These are phyloP conservation scores for Cosmia trapezina DNA, from an alignment of 2,888 invertebrate species.

Conservation along the genomic window DNA sequence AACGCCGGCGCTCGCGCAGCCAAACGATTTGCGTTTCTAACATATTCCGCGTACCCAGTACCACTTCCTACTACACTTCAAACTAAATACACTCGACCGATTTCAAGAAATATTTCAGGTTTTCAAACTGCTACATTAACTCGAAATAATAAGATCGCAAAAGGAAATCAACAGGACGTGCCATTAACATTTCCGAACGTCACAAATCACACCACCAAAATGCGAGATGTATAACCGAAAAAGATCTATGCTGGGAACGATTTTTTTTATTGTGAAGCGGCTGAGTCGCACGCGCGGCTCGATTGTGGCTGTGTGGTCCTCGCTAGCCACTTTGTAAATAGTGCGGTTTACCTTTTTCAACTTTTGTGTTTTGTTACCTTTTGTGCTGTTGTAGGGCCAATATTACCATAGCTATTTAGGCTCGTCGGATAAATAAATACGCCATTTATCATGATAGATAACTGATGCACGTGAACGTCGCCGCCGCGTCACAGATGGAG, in stretches of 20 bases:
- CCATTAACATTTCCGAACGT: slow-evolving; percentile 89
- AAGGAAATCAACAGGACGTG: slow-evolving; percentile 83
- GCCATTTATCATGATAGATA: slow-evolving; percentile 91
- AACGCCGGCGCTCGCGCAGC: slow-evolving; percentile 71
- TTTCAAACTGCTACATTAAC: slow-evolving; percentile 44
- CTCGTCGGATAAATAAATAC: slow-evolving; percentile 90
- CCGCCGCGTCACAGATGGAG: slow-evolving; percentile 84
- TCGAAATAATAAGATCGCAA: slow-evolving; percentile 66
- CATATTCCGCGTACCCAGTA: slow-evolving; percentile 70
- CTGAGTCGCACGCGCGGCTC: slow-evolving; percentile 90
- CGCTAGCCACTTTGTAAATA: slow-evolving; percentile 91
- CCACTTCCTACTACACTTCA: slow-evolving; percentile 64
- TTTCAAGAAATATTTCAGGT: slow-evolving; percentile 18
- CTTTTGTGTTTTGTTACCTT: slow-evolving; percentile 91
- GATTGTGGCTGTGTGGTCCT: slow-evolving; percentile 90
- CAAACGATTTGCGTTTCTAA: slow-evolving; percentile 84
- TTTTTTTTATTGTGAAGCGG: slow-evolving; percentile 86
- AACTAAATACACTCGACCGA: slow-evolving; percentile 32
- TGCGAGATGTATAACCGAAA: slow-evolving; percentile 89
- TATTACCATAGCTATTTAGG: slow-evolving; percentile 91
- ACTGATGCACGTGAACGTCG: slow-evolving; percentile 87
- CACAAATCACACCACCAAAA: slow-evolving; percentile 90
- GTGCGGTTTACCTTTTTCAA: slow-evolving; percentile 91
- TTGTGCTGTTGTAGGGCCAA: slow-evolving; percentile 90
- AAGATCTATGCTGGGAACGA: slow-evolving; percentile 88